Conservation (phyloP, 1,140 invertebrate species). For the Halictus rubicundus region DNA sequence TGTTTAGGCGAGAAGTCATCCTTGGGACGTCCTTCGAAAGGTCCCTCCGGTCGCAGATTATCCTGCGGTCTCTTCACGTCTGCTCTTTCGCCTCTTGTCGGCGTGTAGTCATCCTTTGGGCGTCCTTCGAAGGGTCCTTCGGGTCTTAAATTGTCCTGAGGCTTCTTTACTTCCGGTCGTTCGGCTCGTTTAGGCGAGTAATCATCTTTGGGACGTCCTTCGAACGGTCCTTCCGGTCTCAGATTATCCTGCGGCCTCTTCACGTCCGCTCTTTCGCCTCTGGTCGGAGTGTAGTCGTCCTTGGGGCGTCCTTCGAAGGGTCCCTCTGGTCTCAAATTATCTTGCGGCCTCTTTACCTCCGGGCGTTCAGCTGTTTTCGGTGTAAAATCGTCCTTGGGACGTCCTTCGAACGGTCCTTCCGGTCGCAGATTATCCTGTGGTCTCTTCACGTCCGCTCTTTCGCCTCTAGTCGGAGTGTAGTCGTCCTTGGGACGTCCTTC, state of each 20-base stretch:
- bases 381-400: slow-evolving; percentile 65
- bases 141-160: slow-evolving; percentile 80
- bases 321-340: slow-evolving; percentile 82
- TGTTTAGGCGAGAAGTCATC: slow-evolving; percentile 55
- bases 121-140: slow-evolving; percentile 80
- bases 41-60: slow-evolving; percentile 82
- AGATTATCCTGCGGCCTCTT: slow-evolving; percentile 82
- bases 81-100: slow-evolving; percentile 78
- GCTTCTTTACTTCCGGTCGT: slow-evolving; percentile 77
- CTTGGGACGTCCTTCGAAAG: slow-evolving; percentile 76
- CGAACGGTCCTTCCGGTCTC: slow-evolving; percentile 79
- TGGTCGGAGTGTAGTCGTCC: slow-evolving; percentile 75
- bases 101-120: slow-evolving; percentile 80
- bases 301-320: slow-evolving; percentile 78
- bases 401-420: slow-evolving; percentile 81
- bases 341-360: slow-evolving; percentile 73
- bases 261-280: slow-evolving; percentile 81
- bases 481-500: slow-evolving; percentile 77
- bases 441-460: slow-evolving; percentile 72
- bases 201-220: slow-evolving; percentile 78
- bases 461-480: slow-evolving; percentile 80
- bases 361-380: slow-evolving; percentile 47
- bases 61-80: slow-evolving; percentile 77
- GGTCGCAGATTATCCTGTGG: slow-evolving; percentile 82
- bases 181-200: slow-evolving; percentile 81